Percentiles rank a stretch among this genome's conserved stretches.
phyloP scores from a whole-genome alignment of 2,888 invertebrate genomes.

The Odontocolon sp. region DNA sequence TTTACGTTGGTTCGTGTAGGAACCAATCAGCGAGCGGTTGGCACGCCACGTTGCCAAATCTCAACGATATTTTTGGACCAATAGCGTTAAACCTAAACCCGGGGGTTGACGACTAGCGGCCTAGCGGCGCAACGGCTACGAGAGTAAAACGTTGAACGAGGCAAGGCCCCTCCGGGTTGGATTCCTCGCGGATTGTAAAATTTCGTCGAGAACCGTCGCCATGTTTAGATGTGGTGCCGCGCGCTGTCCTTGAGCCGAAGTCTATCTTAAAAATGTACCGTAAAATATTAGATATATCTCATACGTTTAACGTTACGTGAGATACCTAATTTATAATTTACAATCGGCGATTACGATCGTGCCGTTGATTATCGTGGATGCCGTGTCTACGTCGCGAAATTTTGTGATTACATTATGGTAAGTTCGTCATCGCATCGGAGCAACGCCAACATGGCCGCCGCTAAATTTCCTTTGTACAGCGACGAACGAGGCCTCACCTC shows the following conservation, averaged over 20 bases:
- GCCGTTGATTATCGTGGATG: conserved; percentile 83
- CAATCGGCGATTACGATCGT: conserved; percentile 80
- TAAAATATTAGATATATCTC: conserved; percentile 82
- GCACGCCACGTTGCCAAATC: conserved; percentile 82
- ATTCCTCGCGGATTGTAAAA: conserved; percentile 67
- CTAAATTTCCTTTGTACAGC: conserved; percentile 76
- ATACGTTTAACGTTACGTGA: conserved; percentile 82
- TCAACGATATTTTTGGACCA: conserved; percentile 71
- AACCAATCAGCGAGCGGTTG: conserved; percentile 73
- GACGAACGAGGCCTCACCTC: conserved; percentile 51
- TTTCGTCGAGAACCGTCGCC: conserved; percentile 81
- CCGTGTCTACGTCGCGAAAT: conserved; percentile 83
- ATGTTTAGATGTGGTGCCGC: conserved; percentile 81
- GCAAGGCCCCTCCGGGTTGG: conserved; percentile 1
- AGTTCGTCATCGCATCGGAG: conserved; percentile 81
- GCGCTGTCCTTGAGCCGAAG: conserved; percentile 76
- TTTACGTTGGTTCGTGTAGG: conserved; percentile 47
- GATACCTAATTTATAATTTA: conserved; percentile 82
- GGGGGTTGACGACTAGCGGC: conserved; percentile 48
- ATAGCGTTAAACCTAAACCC: conserved; percentile 65
- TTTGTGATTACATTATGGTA: conserved; percentile 87
- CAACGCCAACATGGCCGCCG: conserved; percentile 82
- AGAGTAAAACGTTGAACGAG: not conserved
- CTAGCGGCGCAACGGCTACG: not conserved
- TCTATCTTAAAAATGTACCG: conserved; percentile 79